These are phyloP conservation scores for Lordiphosa stackelbergi DNA, from an alignment of 1,140 invertebrate species.

Conservation along the genomic window DNA sequence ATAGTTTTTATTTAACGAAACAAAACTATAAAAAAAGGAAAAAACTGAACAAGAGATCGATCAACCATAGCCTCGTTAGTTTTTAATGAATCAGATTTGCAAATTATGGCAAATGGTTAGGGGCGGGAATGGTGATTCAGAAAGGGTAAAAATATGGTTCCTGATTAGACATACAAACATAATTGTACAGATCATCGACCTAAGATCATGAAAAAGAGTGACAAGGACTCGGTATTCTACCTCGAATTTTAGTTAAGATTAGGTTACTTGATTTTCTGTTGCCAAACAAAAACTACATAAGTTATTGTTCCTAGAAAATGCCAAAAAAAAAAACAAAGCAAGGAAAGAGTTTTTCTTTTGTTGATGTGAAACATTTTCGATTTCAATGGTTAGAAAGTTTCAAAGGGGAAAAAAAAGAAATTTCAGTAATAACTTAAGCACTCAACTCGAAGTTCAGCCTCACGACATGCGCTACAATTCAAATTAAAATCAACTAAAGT, in stretches of 20 bases:
- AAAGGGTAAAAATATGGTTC: conserved; percentile 41
- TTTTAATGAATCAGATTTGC: conserved; percentile 49
- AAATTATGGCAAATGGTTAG: conserved; percentile 47
- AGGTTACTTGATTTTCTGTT: conserved; percentile 2
- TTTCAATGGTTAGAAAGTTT: no score
- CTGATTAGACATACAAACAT: conserved; percentile 22
- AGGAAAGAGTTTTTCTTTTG: no score
- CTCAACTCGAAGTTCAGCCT: no score
- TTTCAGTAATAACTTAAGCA: no score
- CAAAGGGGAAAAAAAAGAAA: no score
- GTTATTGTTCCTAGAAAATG: conserved; percentile 42
- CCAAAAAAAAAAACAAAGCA: conserved; percentile 4
- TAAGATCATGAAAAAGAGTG: not conserved
- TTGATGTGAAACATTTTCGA: no score
- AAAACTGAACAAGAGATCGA: conserved; percentile 18
- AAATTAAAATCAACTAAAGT: no score
- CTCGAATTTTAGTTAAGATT: conserved; percentile 34
- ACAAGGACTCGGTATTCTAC: conserved; percentile 33
- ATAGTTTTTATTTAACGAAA: conserved; percentile 35
- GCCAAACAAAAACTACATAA: conserved; percentile 5
- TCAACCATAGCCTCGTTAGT: conserved; percentile 70
- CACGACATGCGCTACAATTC: no score
- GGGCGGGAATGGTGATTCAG: conserved; percentile 16
- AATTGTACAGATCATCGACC: conserved; percentile 22
- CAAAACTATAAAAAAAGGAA: conserved; percentile 11